phyloP scores from a whole-genome alignment of 2,113 vertebrate genomes.

The Montifringilla adamsi region DNA sequence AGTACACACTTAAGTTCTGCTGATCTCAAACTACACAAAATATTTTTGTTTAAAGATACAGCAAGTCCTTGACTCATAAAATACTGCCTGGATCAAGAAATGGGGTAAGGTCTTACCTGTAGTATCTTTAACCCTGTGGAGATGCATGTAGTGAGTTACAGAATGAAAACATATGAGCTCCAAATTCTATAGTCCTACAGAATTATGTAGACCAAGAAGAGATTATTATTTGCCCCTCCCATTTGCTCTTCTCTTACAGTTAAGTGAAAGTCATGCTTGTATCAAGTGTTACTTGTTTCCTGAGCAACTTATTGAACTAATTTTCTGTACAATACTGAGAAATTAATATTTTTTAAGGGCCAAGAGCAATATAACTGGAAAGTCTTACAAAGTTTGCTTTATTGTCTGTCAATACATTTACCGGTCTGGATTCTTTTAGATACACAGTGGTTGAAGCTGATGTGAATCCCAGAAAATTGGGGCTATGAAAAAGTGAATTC shows the following conservation, averaged over 20 bases:
- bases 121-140: background rate
- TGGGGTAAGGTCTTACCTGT: background rate
- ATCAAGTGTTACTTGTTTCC: background rate
- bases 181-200: background rate
- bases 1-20: background rate
- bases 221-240: background rate
- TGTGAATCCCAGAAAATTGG: background rate
- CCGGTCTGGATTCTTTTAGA: background rate
- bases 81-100: background rate
- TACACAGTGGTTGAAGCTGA: background rate
- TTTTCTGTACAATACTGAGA: background rate
- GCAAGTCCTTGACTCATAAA: background rate
- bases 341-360: background rate
- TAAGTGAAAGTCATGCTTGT: background rate
- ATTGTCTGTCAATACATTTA: background rate
- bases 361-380: background rate
- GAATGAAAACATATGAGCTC: background rate
- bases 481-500: background rate
- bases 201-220: background rate
- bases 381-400: background rate
- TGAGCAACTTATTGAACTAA: background rate
- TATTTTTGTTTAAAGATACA: background rate
- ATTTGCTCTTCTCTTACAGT: background rate
- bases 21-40: background rate
- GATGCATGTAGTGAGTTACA: background rate